Evolutionary conservation across 1,140 invertebrate species (phyloP), one percentile per base, ranked within the genome.

Genomic region (Cheumatopsyche charites): DNA sequence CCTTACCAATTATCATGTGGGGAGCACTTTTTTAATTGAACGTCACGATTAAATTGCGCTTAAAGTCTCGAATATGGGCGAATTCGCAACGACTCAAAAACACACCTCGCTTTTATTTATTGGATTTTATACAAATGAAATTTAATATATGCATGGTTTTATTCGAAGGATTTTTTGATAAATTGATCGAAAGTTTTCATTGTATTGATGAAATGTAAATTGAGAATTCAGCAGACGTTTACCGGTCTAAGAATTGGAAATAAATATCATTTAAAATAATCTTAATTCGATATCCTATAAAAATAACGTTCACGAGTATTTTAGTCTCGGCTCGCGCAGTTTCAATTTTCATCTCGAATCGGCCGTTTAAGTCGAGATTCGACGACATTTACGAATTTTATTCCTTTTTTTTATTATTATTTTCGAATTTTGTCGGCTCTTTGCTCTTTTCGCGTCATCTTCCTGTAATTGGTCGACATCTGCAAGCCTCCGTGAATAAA

Each of bases 31-130:
- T 71, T 71, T 71, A 71, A 71, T 71, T 71, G 65, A 71, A 71
- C 70, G 70, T 71, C 70, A 65, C 61, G 41, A 71, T 71, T 71
- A 71, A 71, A 71, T 71, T 71, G 47, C 70, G 47, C 70, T 71
- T 71, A 71, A 55, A n/a, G 42, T 19, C 47, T 63, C 61, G 52
- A 65, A 70, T 70, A 70, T 67, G 52, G 29, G 41, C 47, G 47
- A 52, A 52, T 17, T 52, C 47, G 19, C 15, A 15, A 19, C 47
- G 45, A 17, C 15, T 23, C 17, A 41, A 1, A 29, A 66, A 47
- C 7, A 26, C 21, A 17, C 47, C 15, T 15, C 47, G n/a, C 19
- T 9, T 47, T 67, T 66, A 62, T 62, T 62, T 26, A 13, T 42
- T 21, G 25, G 47, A 6, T 17, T 17, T 5, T 52, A 21, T 52